phyloP scores from a whole-genome alignment of 2,797 vertebrate species.

The Enteromius unitaeniatus region DNA sequence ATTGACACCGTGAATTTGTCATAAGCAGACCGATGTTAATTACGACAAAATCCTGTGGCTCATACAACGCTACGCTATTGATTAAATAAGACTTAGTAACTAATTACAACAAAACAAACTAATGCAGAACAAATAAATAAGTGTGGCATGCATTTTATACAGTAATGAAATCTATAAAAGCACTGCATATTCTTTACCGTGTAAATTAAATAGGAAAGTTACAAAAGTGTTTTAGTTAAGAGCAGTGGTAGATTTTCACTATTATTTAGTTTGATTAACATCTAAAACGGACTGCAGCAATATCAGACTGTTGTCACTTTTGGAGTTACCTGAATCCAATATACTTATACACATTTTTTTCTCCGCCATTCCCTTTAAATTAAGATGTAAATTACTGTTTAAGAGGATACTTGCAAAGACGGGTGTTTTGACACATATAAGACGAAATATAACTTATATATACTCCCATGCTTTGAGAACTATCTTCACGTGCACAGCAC shows the following conservation, averaged over 20 bases:
- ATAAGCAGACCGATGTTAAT: no score
- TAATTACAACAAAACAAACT: background rate
- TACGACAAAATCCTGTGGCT: no score
- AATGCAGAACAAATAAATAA: background rate
- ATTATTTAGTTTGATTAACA: background rate
- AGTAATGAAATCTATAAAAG: background rate
- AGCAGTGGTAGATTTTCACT: background rate
- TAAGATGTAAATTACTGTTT: background rate
- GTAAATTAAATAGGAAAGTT: background rate
- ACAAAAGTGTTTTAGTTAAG: background rate
- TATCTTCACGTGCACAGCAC: background rate
- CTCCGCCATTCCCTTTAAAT: background rate
- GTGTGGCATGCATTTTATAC: background rate
- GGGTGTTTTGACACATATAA: background rate
- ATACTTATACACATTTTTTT: background rate
- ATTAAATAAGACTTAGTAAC: background rate
- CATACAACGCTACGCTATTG: background rate
- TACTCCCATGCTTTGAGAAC: background rate
- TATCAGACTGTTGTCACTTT: background rate
- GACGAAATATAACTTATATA: no score
- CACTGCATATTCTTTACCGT: background rate
- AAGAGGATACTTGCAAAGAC: background rate
- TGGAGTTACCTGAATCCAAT: background rate
- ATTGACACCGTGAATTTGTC: background rate
- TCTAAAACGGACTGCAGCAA: background rate